A percentile compares a stretch with the other conserved stretches of the same genome.
phyloP scores from a whole-genome alignment of 2,113 vertebrate genomes.

The Butorides virescens region DNA sequence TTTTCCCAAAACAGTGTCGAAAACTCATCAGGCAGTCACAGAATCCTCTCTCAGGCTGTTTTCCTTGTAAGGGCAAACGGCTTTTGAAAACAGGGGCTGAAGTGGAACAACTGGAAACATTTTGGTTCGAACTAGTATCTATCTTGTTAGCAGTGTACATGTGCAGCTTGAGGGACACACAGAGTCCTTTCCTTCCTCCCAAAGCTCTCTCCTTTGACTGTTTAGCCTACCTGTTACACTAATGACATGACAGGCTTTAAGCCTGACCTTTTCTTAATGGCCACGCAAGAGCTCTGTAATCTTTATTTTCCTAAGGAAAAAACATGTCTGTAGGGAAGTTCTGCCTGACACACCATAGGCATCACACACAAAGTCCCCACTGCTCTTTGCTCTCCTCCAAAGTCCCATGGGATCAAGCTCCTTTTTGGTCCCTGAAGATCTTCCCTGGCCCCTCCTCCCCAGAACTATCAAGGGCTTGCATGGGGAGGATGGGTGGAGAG shows the following conservation, averaged over 20 bases:
- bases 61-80: not conserved
- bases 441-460: not conserved
- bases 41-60: not conserved
- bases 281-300: not conserved
- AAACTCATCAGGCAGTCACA: not conserved
- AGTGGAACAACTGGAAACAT: not conserved
- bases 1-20: not conserved
- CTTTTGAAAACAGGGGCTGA: not conserved
- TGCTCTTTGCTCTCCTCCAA: not conserved
- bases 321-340: not conserved
- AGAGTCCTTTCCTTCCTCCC: not conserved
- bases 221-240: not conserved
- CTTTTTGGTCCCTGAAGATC: not conserved
- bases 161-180: not conserved
- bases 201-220: not conserved
- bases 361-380: not conserved
- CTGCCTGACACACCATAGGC: not conserved
- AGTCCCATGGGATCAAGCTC: not conserved
- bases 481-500: not conserved
- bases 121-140: not conserved
- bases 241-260: not conserved
- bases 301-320: not conserved
- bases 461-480: not conserved
- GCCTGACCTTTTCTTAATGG: not conserved
- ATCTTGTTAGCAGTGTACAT: accelerated